These are phyloP conservation scores for Siniperca knerii DNA, from an alignment of 2,113 vertebrate genomes.

Conservation along the genomic window DNA sequence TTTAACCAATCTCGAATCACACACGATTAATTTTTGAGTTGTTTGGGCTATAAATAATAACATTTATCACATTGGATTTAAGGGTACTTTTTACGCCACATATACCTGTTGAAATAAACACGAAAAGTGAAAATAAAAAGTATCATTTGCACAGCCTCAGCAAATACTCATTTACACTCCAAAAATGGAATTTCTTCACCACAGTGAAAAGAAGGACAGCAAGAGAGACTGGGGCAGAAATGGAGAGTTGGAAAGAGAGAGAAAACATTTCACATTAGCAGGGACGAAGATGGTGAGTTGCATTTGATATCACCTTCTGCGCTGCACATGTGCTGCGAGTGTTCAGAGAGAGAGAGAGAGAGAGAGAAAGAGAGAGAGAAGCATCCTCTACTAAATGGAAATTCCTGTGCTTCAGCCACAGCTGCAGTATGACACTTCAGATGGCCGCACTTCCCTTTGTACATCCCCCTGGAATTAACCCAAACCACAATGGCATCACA, in stretches of 20 bases:
- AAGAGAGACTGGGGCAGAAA: not conserved
- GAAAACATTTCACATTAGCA: constrained; percentile 55
- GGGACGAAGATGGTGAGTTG: constrained; percentile 49
- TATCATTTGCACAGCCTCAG: not conserved
- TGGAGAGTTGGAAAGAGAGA: not conserved
- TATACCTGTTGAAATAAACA: not conserved
- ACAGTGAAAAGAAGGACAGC: constrained; percentile 9
- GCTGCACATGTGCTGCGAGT: constrained; percentile 87
- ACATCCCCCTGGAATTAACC: constrained; percentile 91
- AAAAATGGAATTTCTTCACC: not conserved
- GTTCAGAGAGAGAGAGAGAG: constrained; percentile 35
- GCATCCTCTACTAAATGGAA: constrained; percentile 87
- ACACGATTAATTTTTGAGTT: not conserved
- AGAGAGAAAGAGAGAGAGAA: constrained; percentile 32
- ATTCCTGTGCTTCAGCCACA: constrained; percentile 87
- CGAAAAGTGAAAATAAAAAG: not conserved
- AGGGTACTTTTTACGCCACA: not conserved
- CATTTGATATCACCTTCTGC: constrained; percentile 93
- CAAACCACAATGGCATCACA: constrained; percentile 93
- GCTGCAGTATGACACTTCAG: constrained; percentile 92
- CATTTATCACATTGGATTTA: not conserved
- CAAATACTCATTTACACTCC: not conserved
- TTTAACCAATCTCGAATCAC: not conserved
- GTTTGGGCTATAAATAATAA: not conserved
- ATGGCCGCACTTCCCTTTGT: constrained; percentile 91